Evolutionary conservation across 1,140 invertebrate species (phyloP).

Genomic region (Rhopalosiphum maidis): DNA sequence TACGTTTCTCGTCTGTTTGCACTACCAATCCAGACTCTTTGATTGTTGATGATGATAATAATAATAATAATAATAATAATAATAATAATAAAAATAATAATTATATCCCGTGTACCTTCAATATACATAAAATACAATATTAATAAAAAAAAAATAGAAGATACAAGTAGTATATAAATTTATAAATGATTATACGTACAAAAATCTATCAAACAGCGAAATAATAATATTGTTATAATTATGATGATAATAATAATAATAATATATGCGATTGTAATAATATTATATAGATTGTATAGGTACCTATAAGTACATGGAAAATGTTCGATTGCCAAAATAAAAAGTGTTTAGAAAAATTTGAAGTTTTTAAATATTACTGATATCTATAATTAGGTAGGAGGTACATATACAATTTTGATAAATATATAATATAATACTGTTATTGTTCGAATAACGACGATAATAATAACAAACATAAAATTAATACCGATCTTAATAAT

Average conservation of each 20-base stretch:
- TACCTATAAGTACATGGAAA: not conserved
- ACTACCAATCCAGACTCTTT: too few relatives aligned
- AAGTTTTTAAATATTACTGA: not conserved
- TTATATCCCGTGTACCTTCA: conserved; percentile 25
- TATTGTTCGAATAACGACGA: not conserved
- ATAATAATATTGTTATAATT: not conserved
- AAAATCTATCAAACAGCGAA: conserved; percentile 2
- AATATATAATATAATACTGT: not conserved
- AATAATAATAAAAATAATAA: conserved; percentile 8
- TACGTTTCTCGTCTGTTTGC: not conserved
- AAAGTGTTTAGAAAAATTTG: too few relatives aligned
- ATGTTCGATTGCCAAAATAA: not conserved
- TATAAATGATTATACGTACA: not conserved
- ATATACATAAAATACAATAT: conserved; percentile 37
- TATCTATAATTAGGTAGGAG: not conserved
- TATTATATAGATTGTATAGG: not conserved
- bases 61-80: conserved; percentile 27
- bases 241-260: not conserved
- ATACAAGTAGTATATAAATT: conserved; percentile 13
- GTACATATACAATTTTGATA: not conserved
- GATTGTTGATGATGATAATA: not conserved
- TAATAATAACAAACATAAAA: not conserved
- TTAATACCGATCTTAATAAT: not conserved
- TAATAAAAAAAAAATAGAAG: not conserved
- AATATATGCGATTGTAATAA: not conserved